Conservation (phyloP, 1,140 invertebrate genomes). For the Pantala flavescens region DNA sequence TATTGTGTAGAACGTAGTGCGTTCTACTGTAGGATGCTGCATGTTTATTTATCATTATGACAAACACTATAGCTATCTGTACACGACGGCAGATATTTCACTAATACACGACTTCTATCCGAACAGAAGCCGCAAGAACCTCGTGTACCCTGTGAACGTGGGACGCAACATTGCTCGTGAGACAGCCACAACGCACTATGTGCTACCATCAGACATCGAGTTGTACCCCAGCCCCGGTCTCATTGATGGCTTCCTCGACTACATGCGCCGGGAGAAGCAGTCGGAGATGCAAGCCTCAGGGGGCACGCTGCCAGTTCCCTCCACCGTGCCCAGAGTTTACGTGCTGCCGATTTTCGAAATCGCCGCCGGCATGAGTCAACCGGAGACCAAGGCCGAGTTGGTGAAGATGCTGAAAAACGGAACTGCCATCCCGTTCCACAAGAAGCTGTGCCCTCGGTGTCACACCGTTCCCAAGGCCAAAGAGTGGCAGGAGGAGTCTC, state of each 20-base stretch:
- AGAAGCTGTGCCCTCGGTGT: slow-evolving; percentile 76
- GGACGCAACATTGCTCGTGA: slow-evolving; percentile 76
- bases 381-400: slow-evolving; percentile 61
- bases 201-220: slow-evolving; percentile 80
- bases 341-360: slow-evolving; percentile 77
- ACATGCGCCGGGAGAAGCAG: slow-evolving; percentile 60
- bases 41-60: too few relatives aligned
- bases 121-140: slow-evolving; percentile 63
- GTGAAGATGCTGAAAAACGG: slow-evolving; percentile 61
- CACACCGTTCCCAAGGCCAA: slow-evolving; percentile 77
- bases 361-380: slow-evolving; percentile 55
- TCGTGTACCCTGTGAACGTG: slow-evolving; percentile 80
- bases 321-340: slow-evolving; percentile 50
- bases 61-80: too few relatives aligned
- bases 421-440: slow-evolving; percentile 81
- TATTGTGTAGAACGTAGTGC: too few relatives aligned
- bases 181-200: slow-evolving; percentile 66
- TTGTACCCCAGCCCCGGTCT: slow-evolving; percentile 74
- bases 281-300: slow-evolving; percentile 43
- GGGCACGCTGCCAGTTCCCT: background rate
- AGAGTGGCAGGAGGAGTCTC: slow-evolving; percentile 53
- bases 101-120: too few relatives aligned
- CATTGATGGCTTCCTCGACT: slow-evolving; percentile 63
- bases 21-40: too few relatives aligned
- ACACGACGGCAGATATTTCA: too few relatives aligned